Conservation (phyloP, 2,113 vertebrate genomes). For the Catharus bicknelli region DNA sequence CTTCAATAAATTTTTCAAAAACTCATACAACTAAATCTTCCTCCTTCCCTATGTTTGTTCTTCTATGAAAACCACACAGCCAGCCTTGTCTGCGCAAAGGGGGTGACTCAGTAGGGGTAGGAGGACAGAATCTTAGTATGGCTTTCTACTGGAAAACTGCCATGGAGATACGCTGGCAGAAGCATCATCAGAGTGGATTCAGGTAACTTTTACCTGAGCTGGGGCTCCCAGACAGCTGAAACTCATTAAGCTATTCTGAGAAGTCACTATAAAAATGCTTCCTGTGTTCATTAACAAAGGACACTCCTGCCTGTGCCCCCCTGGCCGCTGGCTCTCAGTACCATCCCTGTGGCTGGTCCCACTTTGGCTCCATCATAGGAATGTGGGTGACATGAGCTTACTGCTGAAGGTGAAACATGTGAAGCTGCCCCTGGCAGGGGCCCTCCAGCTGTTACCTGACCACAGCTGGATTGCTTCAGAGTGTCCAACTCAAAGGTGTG, state of each 20-base stretch:
- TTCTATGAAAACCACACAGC: background rate
- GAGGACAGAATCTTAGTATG: background rate
- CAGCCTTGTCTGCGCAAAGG: background rate
- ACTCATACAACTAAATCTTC: background rate
- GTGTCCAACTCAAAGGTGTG: background rate
- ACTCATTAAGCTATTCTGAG: background rate
- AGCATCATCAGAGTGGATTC: background rate
- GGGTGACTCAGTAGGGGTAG: background rate
- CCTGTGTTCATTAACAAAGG: background rate
- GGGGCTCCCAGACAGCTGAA: background rate
- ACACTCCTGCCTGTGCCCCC: rapidly evolving
- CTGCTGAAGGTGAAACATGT: background rate
- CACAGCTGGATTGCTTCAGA: background rate
- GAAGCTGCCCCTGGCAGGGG: background rate
- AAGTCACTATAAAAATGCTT: background rate
- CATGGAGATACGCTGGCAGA: background rate
- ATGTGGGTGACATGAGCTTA: background rate
- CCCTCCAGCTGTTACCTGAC: background rate
- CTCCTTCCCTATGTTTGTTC: background rate
- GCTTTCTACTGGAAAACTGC: background rate
- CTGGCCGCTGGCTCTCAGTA: background rate
- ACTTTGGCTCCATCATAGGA: background rate
- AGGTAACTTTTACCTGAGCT: background rate
- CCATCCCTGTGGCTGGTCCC: background rate
- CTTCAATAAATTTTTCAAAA: background rate